These are phyloP conservation scores for Aphelenchoides bicaudatus DNA, from an alignment of 2,888 invertebrate genomes.

Conservation along the genomic window DNA sequence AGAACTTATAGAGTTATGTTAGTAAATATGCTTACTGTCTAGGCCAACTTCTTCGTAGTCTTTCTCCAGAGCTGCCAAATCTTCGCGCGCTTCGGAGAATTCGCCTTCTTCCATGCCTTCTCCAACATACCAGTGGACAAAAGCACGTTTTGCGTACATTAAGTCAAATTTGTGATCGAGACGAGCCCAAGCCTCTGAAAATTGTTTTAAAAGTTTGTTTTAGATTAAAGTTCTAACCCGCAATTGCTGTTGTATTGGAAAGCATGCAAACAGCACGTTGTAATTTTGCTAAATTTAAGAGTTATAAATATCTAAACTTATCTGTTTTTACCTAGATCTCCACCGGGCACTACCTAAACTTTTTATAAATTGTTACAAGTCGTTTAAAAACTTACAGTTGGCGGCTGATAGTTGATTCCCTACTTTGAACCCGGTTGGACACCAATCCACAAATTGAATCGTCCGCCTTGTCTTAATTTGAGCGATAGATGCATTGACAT, in stretches of 20 bases:
- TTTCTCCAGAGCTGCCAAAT: slow-evolving; percentile 37
- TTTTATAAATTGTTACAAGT: too few species aligned
- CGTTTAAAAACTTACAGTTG: too few species aligned
- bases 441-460: slow-evolving; percentile 76
- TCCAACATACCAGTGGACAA: slow-evolving; percentile 63
- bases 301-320: too few species aligned
- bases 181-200: slow-evolving; percentile 73
- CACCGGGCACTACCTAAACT: slow-evolving; percentile 83
- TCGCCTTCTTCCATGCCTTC: slow-evolving; percentile 61
- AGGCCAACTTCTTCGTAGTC: slow-evolving; percentile 38
- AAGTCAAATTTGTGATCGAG: slow-evolving; percentile 74
- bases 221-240: too few species aligned
- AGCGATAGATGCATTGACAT: slow-evolving; percentile 89
- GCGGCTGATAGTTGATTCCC: slow-evolving; percentile 59
- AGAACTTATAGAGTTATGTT: too few species aligned
- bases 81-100: slow-evolving; percentile 57
- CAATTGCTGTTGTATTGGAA: slow-evolving; percentile 86
- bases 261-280: slow-evolving; percentile 77
- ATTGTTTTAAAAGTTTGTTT: too few species aligned
- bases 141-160: slow-evolving; percentile 68
- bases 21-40: too few species aligned
- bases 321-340: slow-evolving; percentile 74
- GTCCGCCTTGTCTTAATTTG: slow-evolving; percentile 85
- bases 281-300: slow-evolving; percentile 69
- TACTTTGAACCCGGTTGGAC: slow-evolving; percentile 60